Conservation (phyloP, 2,113 vertebrate species). For the Falco punctatus region DNA sequence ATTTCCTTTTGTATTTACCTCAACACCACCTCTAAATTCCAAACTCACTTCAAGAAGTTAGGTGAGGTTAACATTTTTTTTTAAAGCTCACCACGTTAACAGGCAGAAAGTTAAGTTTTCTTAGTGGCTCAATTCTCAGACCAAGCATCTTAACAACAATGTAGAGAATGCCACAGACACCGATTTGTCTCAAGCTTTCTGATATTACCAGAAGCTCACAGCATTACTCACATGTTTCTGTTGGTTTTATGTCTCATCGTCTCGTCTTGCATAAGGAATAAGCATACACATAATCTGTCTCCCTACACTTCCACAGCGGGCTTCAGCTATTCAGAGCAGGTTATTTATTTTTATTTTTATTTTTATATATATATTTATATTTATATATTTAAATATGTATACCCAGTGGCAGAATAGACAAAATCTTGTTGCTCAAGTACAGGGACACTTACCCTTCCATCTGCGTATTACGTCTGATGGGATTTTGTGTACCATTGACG, state of each 20-base stretch:
- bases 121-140: not conserved
- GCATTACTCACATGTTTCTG: not conserved
- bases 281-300: not conserved
- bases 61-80: not conserved
- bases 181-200: not conserved
- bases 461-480: not conserved
- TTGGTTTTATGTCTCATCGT: no score
- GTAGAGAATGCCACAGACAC: not conserved
- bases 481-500: not conserved
- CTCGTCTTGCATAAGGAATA: not conserved
- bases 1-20: not conserved
- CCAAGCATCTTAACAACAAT: not conserved
- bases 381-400: no score
- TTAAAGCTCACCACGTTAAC: not conserved
- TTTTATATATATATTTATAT: no score
- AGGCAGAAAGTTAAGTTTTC: not conserved
- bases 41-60: not conserved
- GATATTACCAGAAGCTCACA: not conserved
- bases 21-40: not conserved
- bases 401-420: not conserved
- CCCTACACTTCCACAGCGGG: not conserved
- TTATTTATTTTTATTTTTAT: not conserved
- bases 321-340: not conserved
- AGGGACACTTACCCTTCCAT: conserved; percentile 45
- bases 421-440: not conserved